Evolutionary conservation across 2,113 vertebrate genomes (phyloP).

Genomic region (Macrotus californicus): DNA sequence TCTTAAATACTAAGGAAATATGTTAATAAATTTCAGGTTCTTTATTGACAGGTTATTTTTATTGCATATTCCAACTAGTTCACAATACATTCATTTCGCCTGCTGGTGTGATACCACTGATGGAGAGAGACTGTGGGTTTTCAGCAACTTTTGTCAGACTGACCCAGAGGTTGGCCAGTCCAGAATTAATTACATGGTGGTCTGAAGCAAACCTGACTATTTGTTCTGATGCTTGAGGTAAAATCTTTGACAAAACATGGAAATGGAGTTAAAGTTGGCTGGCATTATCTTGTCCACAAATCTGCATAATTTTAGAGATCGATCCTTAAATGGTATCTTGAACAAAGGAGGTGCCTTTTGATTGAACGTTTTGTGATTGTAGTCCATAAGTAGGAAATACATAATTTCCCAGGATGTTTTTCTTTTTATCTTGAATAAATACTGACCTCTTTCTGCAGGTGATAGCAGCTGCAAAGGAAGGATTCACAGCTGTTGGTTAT

Average conservation of each 20-base stretch:
- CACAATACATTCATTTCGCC: accelerated
- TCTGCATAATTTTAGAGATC: neutral
- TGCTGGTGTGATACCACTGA: neutral
- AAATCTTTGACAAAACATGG: neutral
- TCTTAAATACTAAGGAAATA: neutral
- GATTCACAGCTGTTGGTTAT: constrained; percentile 90
- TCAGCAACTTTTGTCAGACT: neutral
- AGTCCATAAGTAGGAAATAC: neutral
- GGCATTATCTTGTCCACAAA: neutral
- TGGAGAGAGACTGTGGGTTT: neutral
- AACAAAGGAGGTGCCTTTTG: neutral
- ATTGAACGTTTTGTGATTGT: neutral
- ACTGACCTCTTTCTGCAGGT: constrained; percentile 80
- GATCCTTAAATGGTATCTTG: neutral
- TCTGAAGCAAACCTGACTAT: neutral
- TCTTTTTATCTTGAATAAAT: neutral
- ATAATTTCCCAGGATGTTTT: neutral
- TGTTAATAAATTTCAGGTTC: neutral
- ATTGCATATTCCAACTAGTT: neutral
- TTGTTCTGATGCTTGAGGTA: neutral
- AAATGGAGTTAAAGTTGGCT: neutral
- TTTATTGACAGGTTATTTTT: neutral
- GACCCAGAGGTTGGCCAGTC: neutral
- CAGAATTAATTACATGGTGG: neutral
- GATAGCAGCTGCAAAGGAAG: constrained; percentile 92